Conservation (phyloP, 2,888 invertebrate species). For the Conops quadrifasciatus region DNA sequence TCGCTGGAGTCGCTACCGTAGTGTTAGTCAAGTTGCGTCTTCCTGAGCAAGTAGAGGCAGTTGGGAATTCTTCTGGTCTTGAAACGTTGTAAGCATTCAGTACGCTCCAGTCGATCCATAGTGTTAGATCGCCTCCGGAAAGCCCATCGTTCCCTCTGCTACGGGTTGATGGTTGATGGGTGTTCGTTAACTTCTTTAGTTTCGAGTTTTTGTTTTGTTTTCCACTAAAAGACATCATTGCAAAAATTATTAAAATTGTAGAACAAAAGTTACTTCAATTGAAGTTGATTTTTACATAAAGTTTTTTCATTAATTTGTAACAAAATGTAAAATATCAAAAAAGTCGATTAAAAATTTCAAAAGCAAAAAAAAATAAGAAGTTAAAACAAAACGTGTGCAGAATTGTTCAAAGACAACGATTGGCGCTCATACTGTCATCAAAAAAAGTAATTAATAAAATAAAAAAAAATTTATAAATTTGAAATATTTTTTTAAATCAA, state of each 20-base stretch:
- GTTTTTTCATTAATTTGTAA: neutral
- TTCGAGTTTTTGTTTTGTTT: constrained; percentile 6
- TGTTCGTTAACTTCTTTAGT: constrained; percentile 37
- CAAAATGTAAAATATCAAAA: neutral
- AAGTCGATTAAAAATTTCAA: neutral
- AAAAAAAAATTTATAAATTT: constrained; percentile 42
- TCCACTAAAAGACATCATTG: constrained; percentile 10
- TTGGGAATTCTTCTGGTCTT: constrained; percentile 51
- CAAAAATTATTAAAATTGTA: constrained; percentile 11
- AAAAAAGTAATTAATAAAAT: constrained; percentile 37
- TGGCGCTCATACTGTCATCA: constrained; percentile 31
- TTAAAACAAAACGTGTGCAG: constrained; percentile 4
- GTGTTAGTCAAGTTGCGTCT: constrained; percentile 65
- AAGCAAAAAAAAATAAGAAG: neutral
- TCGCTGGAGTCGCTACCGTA: constrained; percentile 57
- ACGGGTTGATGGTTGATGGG: constrained; percentile 49
- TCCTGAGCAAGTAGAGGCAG: constrained; percentile 63
- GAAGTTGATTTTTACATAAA: constrained; percentile 4
- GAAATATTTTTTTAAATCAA: neutral
- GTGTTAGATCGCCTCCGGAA: constrained; percentile 57
- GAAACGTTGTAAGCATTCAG: constrained; percentile 57
- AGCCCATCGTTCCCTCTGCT: constrained; percentile 47
- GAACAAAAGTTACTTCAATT: neutral
- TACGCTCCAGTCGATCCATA: constrained; percentile 64
- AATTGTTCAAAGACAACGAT: neutral